Percentiles rank a stretch among this genome's conserved stretches.
Evolutionary conservation across 2,797 vertebrate species (phyloP).

Genomic region (Huso huso): DNA sequence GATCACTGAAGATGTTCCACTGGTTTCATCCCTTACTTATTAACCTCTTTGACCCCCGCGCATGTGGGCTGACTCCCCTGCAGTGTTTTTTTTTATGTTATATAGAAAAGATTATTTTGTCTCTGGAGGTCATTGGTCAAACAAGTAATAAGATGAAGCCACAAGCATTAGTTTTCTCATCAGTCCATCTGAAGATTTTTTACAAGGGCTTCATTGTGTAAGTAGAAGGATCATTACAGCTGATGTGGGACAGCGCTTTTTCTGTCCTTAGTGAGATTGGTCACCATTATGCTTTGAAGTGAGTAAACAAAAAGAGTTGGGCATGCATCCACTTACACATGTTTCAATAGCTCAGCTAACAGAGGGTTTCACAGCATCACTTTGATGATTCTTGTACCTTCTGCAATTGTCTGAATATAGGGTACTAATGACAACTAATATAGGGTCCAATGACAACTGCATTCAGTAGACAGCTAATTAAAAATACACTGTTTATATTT

Average conservation of each 20-base stretch:
- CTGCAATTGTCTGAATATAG: not conserved
- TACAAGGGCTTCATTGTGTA: not conserved
- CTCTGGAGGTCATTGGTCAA: too few species aligned
- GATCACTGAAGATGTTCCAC: not conserved
- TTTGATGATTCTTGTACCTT: not conserved
- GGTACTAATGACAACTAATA: too few species aligned
- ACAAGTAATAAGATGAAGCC: too few species aligned
- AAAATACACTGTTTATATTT: not conserved
- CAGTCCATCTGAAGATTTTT: not conserved
- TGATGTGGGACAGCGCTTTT: not conserved
- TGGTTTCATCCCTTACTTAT: not conserved
- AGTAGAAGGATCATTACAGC: not conserved
- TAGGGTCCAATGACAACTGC: too few species aligned
- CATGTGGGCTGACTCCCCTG: not conserved
- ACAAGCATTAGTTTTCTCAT: not conserved
- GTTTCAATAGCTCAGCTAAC: not conserved
- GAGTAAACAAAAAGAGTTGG: too few species aligned
- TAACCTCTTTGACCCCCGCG: not conserved
- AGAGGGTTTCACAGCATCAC: not conserved
- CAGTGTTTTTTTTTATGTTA: not conserved
- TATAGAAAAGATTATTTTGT: not conserved
- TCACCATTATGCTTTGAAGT: not conserved
- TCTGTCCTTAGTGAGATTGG: not conserved
- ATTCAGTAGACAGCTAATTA: too few species aligned
- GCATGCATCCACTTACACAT: not conserved